Evolutionary conservation across 2,888 invertebrate species (phyloP), one percentile per base, ranked within the genome.

Genomic region (Diadromus collaris): DNA sequence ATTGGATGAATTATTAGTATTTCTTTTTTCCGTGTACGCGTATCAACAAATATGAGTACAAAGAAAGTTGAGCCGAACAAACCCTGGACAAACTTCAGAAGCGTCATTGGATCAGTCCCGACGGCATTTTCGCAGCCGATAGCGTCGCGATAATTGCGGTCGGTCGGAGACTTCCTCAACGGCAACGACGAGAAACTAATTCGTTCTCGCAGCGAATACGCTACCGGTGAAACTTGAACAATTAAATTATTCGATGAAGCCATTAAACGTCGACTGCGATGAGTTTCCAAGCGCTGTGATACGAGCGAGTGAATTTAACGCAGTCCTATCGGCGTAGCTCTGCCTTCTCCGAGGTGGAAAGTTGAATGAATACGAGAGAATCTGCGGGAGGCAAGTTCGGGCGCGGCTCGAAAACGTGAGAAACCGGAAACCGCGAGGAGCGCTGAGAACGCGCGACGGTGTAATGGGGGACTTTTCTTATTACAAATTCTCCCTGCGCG

Each of bases 401-500:
- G 60, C 69, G 51, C 29, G 63, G n/a, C n/a, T n/a, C n/a, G n/a
- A 74, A 61, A 70, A 16, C 51, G 34, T 38, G 38, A 41, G 48
- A 41, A 38, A 16, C 27, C 27, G 27, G 24, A 51, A 51, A 10
- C 10, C 21, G 21, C 21, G 48, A n/a, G 21, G 24, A 48, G 48
- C 10, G 51, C 10, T 21, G 27, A 27, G 29, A 56, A 29, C 54
- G 27, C 24, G 56, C 19, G 41, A 48, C 27, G 24, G 46, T 54
- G 69, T 60, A 65, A 68, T 78, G 64, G 56, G 74, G 38, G 48
- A 48, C 44, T 63, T 34, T 60, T 60, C 60, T 32, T 48, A 32
- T 71, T 65, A 32, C 65, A 54, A 67, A 72, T 67, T 51, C 71
- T 56, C 44, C 2, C 29, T 32, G 41, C 60, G 70, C 70, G 64